Percentiles rank a stretch among this genome's conserved stretches.
Conservation (phyloP, 1,140 invertebrate species). For the Lasioglossum baleicum region DNA sequence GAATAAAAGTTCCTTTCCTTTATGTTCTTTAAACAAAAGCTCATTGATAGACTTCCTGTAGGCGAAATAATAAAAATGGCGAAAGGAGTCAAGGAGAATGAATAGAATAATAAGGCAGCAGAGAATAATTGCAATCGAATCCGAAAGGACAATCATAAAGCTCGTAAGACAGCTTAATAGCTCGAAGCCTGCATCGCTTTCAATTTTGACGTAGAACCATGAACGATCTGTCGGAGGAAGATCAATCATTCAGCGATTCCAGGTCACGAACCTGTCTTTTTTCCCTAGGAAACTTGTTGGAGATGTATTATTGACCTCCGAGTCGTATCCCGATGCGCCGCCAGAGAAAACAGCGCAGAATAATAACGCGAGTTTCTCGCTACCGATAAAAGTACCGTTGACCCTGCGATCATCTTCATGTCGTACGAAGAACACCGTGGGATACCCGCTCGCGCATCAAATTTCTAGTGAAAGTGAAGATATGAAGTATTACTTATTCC, state of each 20-base stretch:
- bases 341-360: conserved; percentile 7
- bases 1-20: too few relatives aligned
- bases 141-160: too few relatives aligned
- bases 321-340: not conserved
- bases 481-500: not conserved
- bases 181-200: too few relatives aligned
- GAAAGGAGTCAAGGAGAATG: too few relatives aligned
- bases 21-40: too few relatives aligned
- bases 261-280: not conserved
- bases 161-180: too few relatives aligned
- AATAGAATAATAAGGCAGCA: too few relatives aligned
- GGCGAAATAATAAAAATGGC: too few relatives aligned
- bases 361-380: conserved; percentile 29
- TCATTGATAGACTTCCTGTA: too few relatives aligned
- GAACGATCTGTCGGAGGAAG: not conserved
- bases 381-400: conserved; percentile 27
- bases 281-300: not conserved
- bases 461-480: conserved; percentile 27
- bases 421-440: not conserved
- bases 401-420: conserved; percentile 2
- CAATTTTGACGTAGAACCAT: too few relatives aligned
- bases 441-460: not conserved
- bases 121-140: too few relatives aligned
- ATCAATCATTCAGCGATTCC: not conserved
- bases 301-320: not conserved